A percentile compares a stretch with the other conserved stretches of the same genome.
Conservation (phyloP, 1,140 invertebrate species). For the Hylaeus volcanicus region DNA sequence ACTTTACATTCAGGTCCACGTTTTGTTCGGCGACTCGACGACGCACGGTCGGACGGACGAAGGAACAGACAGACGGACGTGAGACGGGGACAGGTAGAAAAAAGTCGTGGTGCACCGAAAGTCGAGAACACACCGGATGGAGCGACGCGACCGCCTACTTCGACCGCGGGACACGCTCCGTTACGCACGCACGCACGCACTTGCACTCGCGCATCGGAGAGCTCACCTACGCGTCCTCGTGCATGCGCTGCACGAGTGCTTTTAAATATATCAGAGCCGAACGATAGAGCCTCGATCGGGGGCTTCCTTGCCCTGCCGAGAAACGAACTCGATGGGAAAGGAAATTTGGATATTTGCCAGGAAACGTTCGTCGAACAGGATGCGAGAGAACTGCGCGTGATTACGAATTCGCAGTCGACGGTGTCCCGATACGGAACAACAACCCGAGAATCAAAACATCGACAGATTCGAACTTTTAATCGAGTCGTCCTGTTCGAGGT, state of each 20-base stretch:
- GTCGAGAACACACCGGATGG: slow-evolving; percentile 54
- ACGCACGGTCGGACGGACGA: slow-evolving; percentile 26
- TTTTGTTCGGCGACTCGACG: slow-evolving; percentile 59
- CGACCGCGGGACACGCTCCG: slow-evolving; percentile 61
- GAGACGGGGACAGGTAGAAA: slow-evolving; percentile 63
- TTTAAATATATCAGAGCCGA: slow-evolving; percentile 36
- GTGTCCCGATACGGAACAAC: not conserved
- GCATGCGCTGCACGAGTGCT: slow-evolving; percentile 48
- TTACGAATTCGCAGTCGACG: not conserved
- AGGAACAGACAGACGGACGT: slow-evolving; percentile 32
- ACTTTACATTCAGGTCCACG: slow-evolving; percentile 65
- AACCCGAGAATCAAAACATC: too few species aligned
- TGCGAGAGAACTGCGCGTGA: not conserved
- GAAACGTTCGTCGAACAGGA: not conserved
- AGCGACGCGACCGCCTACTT: slow-evolving; percentile 61
- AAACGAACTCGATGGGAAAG: slow-evolving; percentile 19
- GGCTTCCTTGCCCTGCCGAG: not conserved
- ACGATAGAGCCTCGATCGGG: too few species aligned
- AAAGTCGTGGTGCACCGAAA: slow-evolving; percentile 58
- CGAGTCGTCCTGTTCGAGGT: too few species aligned
- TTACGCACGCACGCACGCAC: slow-evolving; percentile 48
- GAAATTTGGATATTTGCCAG: slow-evolving; percentile 32
- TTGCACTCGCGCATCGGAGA: too few species aligned
- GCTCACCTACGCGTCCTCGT: not conserved
- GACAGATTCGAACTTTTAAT: too few species aligned